phyloP scores from a whole-genome alignment of 2,888 invertebrate species.

The Pycnomerus fuliginosus region DNA sequence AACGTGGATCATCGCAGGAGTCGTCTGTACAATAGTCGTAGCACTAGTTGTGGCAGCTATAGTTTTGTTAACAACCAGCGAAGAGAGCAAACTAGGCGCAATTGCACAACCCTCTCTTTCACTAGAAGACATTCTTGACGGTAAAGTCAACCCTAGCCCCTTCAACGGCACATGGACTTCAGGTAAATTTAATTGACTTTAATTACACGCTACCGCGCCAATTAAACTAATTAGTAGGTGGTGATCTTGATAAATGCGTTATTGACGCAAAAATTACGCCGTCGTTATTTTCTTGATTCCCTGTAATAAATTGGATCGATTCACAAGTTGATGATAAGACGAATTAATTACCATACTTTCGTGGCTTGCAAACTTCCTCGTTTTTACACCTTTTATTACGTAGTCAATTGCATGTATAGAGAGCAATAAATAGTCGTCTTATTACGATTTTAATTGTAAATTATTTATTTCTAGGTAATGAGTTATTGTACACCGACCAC shows the following conservation, averaged over 20 bases:
- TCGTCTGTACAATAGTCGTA: conserved; percentile 58
- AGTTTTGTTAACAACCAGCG: conserved; percentile 36
- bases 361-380: too few relatives aligned
- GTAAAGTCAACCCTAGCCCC: conserved; percentile 63
- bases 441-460: conserved; percentile 9
- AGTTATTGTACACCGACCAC: conserved; percentile 64
- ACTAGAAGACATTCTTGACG: conserved; percentile 71
- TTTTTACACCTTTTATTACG: too few relatives aligned
- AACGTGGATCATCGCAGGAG: conserved; percentile 57
- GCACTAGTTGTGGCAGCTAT: conserved; percentile 62
- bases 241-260: too few relatives aligned
- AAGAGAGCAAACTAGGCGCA: conserved; percentile 20
- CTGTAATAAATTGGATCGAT: too few relatives aligned
- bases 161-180: conserved; percentile 84
- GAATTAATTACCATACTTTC: too few relatives aligned
- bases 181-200: conserved; percentile 65
- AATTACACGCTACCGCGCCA: background rate
- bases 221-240: too few relatives aligned
- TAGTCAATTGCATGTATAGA: too few relatives aligned
- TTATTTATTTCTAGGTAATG: conserved; percentile 58
- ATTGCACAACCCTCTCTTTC: conserved; percentile 51
- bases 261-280: too few relatives aligned
- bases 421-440: too few relatives aligned
- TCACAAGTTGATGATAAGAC: too few relatives aligned
- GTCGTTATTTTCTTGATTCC: too few relatives aligned